Percentiles rank a stretch among this genome's conserved stretches.
Evolutionary conservation across 2,888 invertebrate genomes (phyloP).

Genomic region (Lasioglossum oenotherae): DNA sequence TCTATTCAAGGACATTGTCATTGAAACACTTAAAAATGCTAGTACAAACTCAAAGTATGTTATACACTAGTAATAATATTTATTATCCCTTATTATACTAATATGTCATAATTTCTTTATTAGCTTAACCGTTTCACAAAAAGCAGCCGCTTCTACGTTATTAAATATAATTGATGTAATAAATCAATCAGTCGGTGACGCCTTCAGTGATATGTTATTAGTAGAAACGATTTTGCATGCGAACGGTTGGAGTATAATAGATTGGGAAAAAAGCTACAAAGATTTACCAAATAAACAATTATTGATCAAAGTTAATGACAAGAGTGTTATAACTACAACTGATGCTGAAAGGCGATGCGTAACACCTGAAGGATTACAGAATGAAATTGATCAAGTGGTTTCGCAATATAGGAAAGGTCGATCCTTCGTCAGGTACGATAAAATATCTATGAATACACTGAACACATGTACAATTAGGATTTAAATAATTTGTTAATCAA

Average conservation of each 20-base stretch:
- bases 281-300: conserved; percentile 95
- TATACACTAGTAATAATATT: conserved; percentile 6
- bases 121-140: conserved; percentile 64
- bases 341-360: conserved; percentile 94
- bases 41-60: conserved; percentile 76
- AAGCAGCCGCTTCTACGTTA: conserved; percentile 87
- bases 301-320: conserved; percentile 95
- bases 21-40: conserved; percentile 86
- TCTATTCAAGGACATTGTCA: conserved; percentile 91
- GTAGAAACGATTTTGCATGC: conserved; percentile 95
- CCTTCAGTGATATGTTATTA: conserved; percentile 96
- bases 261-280: conserved; percentile 93
- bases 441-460: background rate
- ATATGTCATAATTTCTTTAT: conserved; percentile 5
- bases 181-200: conserved; percentile 98
- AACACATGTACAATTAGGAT: no score
- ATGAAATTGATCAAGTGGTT: conserved; percentile 90
- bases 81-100: background rate
- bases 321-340: conserved; percentile 93
- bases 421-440: conserved; percentile 92
- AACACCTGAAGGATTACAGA: conserved; percentile 93
- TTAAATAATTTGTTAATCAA: background rate
- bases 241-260: conserved; percentile 90
- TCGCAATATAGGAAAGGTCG: conserved; percentile 89
- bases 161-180: conserved; percentile 92